Evolutionary conservation across 2,797 vertebrate genomes (phyloP).

Genomic region (Danio choprae): DNA sequence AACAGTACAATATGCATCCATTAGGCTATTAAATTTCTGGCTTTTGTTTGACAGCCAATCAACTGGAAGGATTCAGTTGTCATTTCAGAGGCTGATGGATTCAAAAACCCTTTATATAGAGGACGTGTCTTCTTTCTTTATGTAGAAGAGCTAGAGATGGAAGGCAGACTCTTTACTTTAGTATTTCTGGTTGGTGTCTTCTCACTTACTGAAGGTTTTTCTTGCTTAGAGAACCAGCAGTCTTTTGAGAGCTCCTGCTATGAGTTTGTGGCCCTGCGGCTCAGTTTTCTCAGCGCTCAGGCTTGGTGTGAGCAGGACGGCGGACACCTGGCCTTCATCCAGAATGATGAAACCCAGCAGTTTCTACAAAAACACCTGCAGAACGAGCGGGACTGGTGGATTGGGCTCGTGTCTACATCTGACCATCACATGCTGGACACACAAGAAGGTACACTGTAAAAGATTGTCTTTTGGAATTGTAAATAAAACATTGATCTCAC

Average conservation of each 20-base stretch:
- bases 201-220: constrained; percentile 51
- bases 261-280: constrained; percentile 82
- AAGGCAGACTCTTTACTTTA: constrained; percentile 46
- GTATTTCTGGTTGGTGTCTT: constrained; percentile 57
- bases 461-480: too few relatives aligned
- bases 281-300: constrained; percentile 82
- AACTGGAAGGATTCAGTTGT: constrained; percentile 56
- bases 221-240: constrained; percentile 83
- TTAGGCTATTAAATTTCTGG: constrained; percentile 34
- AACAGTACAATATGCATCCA: constrained; percentile 31
- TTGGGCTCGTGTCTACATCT: constrained; percentile 82
- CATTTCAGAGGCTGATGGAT: constrained; percentile 61
- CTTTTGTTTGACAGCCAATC: constrained; percentile 51
- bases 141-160: constrained; percentile 70
- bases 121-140: constrained; percentile 44
- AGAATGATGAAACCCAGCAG: constrained; percentile 84
- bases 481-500: too few relatives aligned
- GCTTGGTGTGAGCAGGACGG: constrained; percentile 90
- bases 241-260: constrained; percentile 87
- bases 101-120: constrained; percentile 72
- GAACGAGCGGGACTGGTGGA: constrained; percentile 88
- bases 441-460: constrained; percentile 25
- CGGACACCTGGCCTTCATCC: constrained; percentile 90
- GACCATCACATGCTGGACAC: constrained; percentile 74
- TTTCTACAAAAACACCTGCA: constrained; percentile 84